These are phyloP conservation scores for Arctocebus calabarensis DNA, from an alignment of 2,797 vertebrate species.

Conservation along the genomic window DNA sequence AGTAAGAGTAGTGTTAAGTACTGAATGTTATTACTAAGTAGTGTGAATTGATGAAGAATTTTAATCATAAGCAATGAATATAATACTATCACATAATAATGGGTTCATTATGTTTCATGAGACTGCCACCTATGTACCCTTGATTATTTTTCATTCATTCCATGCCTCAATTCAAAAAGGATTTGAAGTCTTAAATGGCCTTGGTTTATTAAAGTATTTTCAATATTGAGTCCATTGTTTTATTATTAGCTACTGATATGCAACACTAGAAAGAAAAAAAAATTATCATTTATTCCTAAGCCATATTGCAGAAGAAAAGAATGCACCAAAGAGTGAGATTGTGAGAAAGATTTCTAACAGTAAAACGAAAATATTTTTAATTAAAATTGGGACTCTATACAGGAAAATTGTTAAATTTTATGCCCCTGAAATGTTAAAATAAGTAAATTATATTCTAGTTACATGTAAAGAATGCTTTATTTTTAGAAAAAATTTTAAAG, in stretches of 20 bases:
- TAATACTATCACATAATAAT: constrained; percentile 20
- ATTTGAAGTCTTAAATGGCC: constrained; percentile 56
- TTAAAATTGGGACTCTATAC: not conserved
- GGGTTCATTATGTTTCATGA: constrained; percentile 49
- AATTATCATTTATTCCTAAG: not conserved
- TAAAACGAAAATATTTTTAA: not conserved
- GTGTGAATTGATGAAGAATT: constrained; percentile 13
- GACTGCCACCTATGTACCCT: not conserved
- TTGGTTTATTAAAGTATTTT: constrained; percentile 34
- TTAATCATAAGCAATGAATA: constrained; percentile 44
- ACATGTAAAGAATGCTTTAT: constrained; percentile 44
- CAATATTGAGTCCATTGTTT: constrained; percentile 27
- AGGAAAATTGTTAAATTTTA: constrained; percentile 11
- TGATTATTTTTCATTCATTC: constrained; percentile 8
- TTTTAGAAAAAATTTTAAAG: constrained; percentile 57
- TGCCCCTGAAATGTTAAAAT: constrained; percentile 34
- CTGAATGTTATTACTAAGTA: not conserved
- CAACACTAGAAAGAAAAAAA: not conserved
- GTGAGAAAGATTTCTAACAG: not conserved
- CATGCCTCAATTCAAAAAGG: constrained; percentile 38
- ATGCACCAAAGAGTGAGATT: not conserved
- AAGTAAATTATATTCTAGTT: constrained; percentile 47
- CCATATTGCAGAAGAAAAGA: not conserved
- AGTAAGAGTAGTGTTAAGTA: not conserved
- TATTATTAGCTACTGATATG: constrained; percentile 35